Evolutionary conservation across 2,797 vertebrate species (phyloP), one percentile per base, ranked within the genome.

Genomic region (Morelia viridis): DNA sequence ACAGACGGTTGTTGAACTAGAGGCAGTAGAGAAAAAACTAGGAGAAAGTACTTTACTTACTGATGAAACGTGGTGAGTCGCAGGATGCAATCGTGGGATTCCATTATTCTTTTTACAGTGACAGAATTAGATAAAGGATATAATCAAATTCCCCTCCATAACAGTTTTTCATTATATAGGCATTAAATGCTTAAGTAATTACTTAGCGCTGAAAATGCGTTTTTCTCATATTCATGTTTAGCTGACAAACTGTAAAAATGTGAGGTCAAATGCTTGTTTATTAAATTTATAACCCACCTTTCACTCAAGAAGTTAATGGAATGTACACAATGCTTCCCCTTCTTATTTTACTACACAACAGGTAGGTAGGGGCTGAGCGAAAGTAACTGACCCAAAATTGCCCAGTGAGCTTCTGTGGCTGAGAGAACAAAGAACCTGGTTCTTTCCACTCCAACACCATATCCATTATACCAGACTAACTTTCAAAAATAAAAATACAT

Each of bases 41-140:
- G 94, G 97, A 94, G 97, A 96, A 83, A 95, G 97, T 93, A 91
- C 95, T 85, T 96, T 96, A 93, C 93, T 89, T 0, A 96, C 97
- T 64, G 97, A 96, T n/a, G 97, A 98, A 31, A 97, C 97, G 92
- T 99, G 99, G 99, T 99, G 96, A 97, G 98, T 97, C 22, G 12
- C 24, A 60, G 41, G 17, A 53, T 56, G n/a, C 28, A 2, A 0
- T 35, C 41, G n/a, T 89, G 7, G 61, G 7, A 19, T 85, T 84
- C 26, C 31, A 84, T 85, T 11, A 19, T 61, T 46, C 19, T 53
- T 22, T 46, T 65, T 11, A 53, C 12, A n/a, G 28, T 41, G 31
- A 4, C 22, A 87, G 35, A n/a, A 22, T 87, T 90, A 41, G 11
- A 57, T 62, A 71, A 80, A 64, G n/a, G 46, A 65, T 71, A 19